Evolutionary conservation across 2,888 invertebrate species (phyloP).

Genomic region (Trachelus troglodyta): DNA sequence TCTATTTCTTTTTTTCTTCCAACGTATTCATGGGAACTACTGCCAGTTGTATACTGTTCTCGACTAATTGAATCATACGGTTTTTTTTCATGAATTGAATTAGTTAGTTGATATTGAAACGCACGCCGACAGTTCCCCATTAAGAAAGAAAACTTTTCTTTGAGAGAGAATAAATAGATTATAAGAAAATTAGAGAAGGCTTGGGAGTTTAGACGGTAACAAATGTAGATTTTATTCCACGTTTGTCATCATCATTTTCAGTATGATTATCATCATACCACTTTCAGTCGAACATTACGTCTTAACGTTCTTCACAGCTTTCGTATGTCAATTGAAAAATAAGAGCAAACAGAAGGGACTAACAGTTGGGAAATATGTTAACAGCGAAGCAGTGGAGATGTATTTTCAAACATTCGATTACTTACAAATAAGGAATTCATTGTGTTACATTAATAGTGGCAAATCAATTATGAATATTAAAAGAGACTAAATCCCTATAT

Average conservation of each 20-base stretch:
- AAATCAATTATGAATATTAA: background rate
- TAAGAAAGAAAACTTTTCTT: background rate
- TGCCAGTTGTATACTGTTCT: background rate
- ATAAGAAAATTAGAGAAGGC: background rate
- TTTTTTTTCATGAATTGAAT: background rate
- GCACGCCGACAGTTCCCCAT: background rate
- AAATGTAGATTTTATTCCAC: background rate
- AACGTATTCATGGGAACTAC: background rate
- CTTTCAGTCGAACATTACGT: background rate
- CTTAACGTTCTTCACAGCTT: background rate
- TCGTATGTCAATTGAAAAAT: background rate
- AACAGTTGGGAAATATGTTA: background rate
- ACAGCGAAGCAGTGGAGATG: background rate
- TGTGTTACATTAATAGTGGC: background rate
- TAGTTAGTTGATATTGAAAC: background rate
- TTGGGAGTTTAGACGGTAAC: background rate
- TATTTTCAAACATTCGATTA: background rate
- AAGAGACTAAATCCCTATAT: background rate
- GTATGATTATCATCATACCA: background rate
- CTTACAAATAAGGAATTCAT: background rate
- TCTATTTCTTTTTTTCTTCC: background rate
- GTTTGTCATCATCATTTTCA: background rate
- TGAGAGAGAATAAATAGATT: background rate
- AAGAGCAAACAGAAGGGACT: background rate
- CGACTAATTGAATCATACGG: background rate